Conservation (phyloP, 2,888 invertebrate species). For the Pycnomerus fuliginosus region DNA sequence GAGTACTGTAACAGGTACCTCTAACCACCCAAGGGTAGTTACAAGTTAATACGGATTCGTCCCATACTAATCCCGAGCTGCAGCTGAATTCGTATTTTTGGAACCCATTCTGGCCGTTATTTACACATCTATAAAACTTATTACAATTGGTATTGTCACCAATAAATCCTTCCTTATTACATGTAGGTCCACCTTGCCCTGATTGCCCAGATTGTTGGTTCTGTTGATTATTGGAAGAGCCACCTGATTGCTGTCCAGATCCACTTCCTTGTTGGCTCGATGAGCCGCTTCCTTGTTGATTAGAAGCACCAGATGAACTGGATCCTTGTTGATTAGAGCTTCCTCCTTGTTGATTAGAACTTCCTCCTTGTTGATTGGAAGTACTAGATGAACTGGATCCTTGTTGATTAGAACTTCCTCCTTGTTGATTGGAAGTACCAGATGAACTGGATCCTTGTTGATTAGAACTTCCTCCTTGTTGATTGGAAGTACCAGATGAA, state of each 20-base stretch:
- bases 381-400: constrained; percentile 8
- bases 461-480: constrained; percentile 18
- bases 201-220: constrained; percentile 28
- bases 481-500: too few species aligned
- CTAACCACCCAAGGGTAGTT: constrained; percentile 66
- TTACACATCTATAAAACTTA: constrained; percentile 75
- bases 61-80: constrained; percentile 77
- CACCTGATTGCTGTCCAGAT: neutral
- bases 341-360: constrained; percentile 22
- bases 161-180: constrained; percentile 68
- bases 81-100: constrained; percentile 71
- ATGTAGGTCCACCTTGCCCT: constrained; percentile 40
- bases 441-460: constrained; percentile 18
- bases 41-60: constrained; percentile 65
- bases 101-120: constrained; percentile 60
- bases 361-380: constrained; percentile 19
- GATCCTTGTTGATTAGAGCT: constrained; percentile 13
- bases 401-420: constrained; percentile 13
- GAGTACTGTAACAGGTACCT: constrained; percentile 37
- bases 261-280: constrained; percentile 1
- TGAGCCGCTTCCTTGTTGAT: constrained; percentile 1
- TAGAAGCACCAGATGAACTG: constrained; percentile 4
- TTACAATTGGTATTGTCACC: constrained; percentile 67
- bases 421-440: constrained; percentile 16
- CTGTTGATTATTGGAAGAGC: constrained; percentile 9